These are phyloP conservation scores for Moxostoma hubbsi DNA, from an alignment of 2,797 vertebrate species.

Conservation along the genomic window DNA sequence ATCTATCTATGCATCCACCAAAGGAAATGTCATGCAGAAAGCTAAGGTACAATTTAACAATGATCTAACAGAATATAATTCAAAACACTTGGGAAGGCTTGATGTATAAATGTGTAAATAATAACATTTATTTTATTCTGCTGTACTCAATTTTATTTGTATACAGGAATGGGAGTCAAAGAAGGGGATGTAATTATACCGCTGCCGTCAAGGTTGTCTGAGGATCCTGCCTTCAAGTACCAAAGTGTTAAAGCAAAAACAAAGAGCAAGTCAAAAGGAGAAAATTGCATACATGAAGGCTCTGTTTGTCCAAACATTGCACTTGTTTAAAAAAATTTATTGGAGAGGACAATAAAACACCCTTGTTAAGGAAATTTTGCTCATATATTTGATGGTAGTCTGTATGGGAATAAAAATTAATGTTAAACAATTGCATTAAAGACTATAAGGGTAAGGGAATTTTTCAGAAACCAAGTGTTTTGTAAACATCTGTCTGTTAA, in stretches of 20 bases:
- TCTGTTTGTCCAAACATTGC: neutral
- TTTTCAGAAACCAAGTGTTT: conserved; percentile 10
- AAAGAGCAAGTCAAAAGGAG: conserved; percentile 20
- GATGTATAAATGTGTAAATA: neutral
- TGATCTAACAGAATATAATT: neutral
- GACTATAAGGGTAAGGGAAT: conserved; percentile 22
- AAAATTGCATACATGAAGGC: neutral
- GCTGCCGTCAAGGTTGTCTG: conserved; percentile 12
- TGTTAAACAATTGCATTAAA: neutral
- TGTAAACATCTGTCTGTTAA: neutral
- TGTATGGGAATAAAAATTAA: conserved; percentile 25
- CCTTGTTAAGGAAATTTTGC: conserved; percentile 2
- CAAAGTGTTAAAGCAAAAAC: neutral
- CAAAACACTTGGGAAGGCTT: neutral
- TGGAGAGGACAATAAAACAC: neutral
- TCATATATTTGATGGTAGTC: neutral
- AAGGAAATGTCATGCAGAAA: conserved; percentile 92
- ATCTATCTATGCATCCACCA: conserved; percentile 83
- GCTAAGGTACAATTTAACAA: conserved; percentile 84
- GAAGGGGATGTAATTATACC: conserved; percentile 81
- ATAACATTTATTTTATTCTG: neutral
- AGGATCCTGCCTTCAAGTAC: conserved; percentile 4
- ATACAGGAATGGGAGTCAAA: conserved; percentile 97
- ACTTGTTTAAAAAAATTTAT: neutral
- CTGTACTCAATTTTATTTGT: conserved; percentile 46